These are phyloP conservation scores for Augiades crinisus DNA, from an alignment of 2,888 invertebrate species.

Conservation along the genomic window DNA sequence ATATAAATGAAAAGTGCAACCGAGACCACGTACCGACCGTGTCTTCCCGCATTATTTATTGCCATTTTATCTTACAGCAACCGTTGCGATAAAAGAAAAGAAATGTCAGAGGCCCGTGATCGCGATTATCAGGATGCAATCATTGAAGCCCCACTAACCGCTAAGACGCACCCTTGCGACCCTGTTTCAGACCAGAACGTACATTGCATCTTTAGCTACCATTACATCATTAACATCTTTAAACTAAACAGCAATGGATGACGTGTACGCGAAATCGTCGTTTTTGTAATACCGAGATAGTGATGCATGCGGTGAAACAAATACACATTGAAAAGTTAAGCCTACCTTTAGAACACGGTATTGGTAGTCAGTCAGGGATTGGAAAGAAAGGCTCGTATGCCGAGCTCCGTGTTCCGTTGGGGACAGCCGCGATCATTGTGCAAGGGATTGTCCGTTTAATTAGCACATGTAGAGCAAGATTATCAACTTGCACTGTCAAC, in stretches of 20 bases:
- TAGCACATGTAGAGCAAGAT: slow-evolving; percentile 74
- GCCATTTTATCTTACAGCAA: slow-evolving; percentile 70
- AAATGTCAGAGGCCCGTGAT: slow-evolving; percentile 71
- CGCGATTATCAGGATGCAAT: slow-evolving; percentile 74
- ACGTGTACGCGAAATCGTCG: background rate
- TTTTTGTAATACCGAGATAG: slow-evolving; percentile 18
- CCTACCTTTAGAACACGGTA: slow-evolving; percentile 55
- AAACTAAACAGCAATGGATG: slow-evolving; percentile 40
- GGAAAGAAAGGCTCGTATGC: slow-evolving; percentile 57
- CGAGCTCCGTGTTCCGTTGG: slow-evolving; percentile 47
- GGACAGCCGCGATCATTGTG: slow-evolving; percentile 75
- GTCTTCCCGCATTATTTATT: slow-evolving; percentile 74
- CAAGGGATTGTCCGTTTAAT: slow-evolving; percentile 66
- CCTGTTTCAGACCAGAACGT: slow-evolving; percentile 29
- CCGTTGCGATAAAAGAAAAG: slow-evolving; percentile 76
- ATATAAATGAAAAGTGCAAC: slow-evolving; percentile 72
- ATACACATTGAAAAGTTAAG: slow-evolving; percentile 63
- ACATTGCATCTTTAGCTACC: slow-evolving; percentile 34
- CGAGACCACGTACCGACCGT: slow-evolving; percentile 60
- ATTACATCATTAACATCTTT: background rate
- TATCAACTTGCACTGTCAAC: slow-evolving; percentile 63
- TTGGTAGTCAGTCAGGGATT: slow-evolving; percentile 68
- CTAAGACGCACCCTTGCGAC: slow-evolving; percentile 26
- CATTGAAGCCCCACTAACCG: slow-evolving; percentile 56
- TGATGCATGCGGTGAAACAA: slow-evolving; percentile 52